A percentile compares a stretch with the other conserved stretches of the same genome.
phyloP scores from a whole-genome alignment of 2,113 vertebrate genomes.

The Asarcornis scutulata region DNA sequence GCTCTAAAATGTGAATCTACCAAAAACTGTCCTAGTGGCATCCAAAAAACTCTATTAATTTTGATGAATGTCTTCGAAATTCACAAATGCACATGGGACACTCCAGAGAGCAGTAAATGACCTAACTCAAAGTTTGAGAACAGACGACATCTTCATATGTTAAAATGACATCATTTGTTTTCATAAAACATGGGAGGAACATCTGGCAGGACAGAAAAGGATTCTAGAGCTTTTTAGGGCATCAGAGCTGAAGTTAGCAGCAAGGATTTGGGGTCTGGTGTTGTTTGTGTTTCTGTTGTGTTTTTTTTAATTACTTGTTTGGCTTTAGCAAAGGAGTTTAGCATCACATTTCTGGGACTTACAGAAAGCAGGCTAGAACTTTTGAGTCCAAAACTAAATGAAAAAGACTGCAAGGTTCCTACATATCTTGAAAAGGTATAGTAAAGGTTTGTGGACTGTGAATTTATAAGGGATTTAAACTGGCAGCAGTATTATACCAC shows the following conservation, averaged over 20 bases:
- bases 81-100: constrained; percentile 29
- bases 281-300: not conserved
- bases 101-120: constrained; percentile 24
- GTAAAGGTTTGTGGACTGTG: not conserved
- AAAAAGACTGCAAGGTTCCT: not conserved
- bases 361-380: not conserved
- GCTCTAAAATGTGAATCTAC: not conserved
- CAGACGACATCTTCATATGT: constrained; percentile 58
- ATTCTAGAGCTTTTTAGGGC: constrained; percentile 9
- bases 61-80: constrained; percentile 4
- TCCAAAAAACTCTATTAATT: not conserved
- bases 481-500: not conserved
- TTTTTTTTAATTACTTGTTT: not conserved
- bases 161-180: constrained; percentile 63
- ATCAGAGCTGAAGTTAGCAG: not conserved
- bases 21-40: not conserved
- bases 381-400: not conserved
- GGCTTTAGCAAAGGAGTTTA: not conserved
- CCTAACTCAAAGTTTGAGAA: constrained; percentile 36
- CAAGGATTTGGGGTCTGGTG: not conserved
- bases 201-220: constrained; percentile 38
- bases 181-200: constrained; percentile 48
- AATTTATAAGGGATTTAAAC: not conserved
- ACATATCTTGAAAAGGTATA: not conserved
- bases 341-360: not conserved